A percentile compares a stretch with the other conserved stretches of the same genome.
These are phyloP conservation scores for Aplochiton taeniatus DNA, from an alignment of 2,797 vertebrate genomes.

Conservation along the genomic window DNA sequence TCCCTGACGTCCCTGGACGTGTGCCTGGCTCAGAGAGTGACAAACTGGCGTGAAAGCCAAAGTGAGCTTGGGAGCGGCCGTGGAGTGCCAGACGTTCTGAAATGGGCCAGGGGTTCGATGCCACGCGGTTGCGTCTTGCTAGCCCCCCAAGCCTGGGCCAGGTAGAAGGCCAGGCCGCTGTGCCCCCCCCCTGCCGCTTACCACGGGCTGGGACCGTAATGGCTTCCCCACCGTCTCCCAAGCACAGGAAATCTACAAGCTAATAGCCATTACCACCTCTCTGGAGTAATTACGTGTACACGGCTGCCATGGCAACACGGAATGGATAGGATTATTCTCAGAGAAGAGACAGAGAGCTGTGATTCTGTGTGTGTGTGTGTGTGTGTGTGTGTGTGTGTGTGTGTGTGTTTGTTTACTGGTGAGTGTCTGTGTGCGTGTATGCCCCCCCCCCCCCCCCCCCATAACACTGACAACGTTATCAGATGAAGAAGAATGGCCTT, in stretches of 20 bases:
- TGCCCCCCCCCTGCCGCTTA: not conserved
- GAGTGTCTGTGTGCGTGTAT: too few relatives aligned
- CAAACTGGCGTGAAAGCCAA: too few relatives aligned
- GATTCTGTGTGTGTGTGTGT: not conserved
- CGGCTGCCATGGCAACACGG: slow-evolving; percentile 1
- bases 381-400: too few relatives aligned
- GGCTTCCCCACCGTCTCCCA: not conserved
- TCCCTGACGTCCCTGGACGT: too few relatives aligned
- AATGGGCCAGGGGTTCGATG: too few relatives aligned
- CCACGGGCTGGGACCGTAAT: not conserved
- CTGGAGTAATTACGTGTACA: not conserved
- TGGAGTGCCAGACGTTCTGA: too few relatives aligned
- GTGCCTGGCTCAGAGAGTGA: too few relatives aligned
- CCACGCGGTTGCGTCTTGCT: too few relatives aligned
- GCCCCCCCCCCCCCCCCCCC: not conserved
- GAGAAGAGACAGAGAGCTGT: not conserved
- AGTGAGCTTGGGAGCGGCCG: too few relatives aligned
- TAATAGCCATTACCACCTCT: not conserved
- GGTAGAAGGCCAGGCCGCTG: too few relatives aligned
- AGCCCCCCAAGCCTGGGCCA: too few relatives aligned
- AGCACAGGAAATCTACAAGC: not conserved
- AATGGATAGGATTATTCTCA: not conserved
- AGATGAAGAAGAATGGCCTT: not conserved
- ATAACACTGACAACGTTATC: not conserved
- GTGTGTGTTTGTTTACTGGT: not conserved